Percentiles rank a stretch among this genome's conserved stretches.
These are phyloP conservation scores for Spialia ferax DNA, from an alignment of 2,888 invertebrate genomes.

Conservation along the genomic window DNA sequence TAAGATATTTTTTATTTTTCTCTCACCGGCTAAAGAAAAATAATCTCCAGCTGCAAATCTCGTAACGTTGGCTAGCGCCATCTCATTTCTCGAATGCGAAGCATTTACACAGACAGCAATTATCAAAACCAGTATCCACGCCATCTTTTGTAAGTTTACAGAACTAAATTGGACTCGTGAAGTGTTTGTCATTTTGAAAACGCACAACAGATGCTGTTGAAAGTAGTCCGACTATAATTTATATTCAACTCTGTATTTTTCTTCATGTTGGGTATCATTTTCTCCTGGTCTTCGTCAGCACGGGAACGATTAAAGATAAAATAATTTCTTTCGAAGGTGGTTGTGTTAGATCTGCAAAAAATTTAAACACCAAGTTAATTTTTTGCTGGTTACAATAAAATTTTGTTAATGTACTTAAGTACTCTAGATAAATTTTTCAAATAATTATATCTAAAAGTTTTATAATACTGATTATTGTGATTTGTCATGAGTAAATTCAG, in stretches of 20 bases:
- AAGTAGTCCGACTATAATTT: conserved; percentile 12
- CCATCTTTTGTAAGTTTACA: conserved; percentile 59
- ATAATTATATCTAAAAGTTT: no score
- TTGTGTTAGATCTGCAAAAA: conserved; percentile 33
- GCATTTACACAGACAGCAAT: conserved; percentile 51
- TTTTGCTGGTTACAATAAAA: no score
- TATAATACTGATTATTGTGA: no score
- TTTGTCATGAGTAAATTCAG: no score
- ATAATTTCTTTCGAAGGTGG: neutral
- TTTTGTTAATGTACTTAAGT: no score
- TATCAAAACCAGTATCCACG: conserved; percentile 60
- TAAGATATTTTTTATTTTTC: neutral
- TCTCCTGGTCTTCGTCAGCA: neutral
- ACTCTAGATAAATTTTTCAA: no score
- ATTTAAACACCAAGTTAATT: no score
- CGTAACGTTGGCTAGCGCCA: conserved; percentile 82
- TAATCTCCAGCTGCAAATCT: conserved; percentile 87
- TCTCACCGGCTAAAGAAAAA: conserved; percentile 84
- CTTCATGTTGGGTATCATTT: conserved; percentile 12
- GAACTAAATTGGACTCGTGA: conserved; percentile 46
- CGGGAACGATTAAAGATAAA: neutral
- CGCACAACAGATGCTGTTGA: conserved; percentile 54
- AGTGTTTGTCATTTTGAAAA: conserved; percentile 53
- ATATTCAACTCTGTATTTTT: neutral
- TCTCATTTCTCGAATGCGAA: conserved; percentile 62